Evolutionary conservation across 2,888 invertebrate genomes (phyloP).

Genomic region (Taphrorychus bicolor): DNA sequence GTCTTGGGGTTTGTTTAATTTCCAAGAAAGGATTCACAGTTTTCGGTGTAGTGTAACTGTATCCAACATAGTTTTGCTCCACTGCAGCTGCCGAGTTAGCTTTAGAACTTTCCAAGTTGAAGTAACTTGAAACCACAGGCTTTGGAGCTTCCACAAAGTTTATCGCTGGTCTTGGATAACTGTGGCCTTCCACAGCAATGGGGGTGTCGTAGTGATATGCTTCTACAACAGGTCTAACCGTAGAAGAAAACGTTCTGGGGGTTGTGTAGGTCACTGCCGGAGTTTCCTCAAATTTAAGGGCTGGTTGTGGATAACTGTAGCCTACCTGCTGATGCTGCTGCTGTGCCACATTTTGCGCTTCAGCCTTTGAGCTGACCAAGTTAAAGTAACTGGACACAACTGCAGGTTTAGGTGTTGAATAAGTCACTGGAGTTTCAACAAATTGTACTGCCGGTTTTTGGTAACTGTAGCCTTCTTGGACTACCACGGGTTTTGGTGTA

Average conservation of each 20-base stretch:
- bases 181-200: not conserved
- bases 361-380: constrained; percentile 33
- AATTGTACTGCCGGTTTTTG: constrained; percentile 53
- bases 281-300: constrained; percentile 4
- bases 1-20: constrained; percentile 19
- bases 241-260: not conserved
- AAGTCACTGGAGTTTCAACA: constrained; percentile 49
- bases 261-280: not conserved
- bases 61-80: constrained; percentile 9
- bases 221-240: not conserved
- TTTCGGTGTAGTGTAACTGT: constrained; percentile 19
- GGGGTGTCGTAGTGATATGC: too few species aligned
- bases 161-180: not conserved
- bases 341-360: constrained; percentile 11
- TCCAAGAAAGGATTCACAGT: constrained; percentile 39
- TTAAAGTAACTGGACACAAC: constrained; percentile 45
- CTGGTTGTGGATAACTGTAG: constrained; percentile 55
- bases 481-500: constrained; percentile 16
- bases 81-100: not conserved
- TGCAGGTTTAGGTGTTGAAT: not conserved
- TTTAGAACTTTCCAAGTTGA: constrained; percentile 15
- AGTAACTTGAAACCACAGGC: constrained; percentile 27
- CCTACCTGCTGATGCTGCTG: constrained; percentile 42
- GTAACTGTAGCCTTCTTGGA: constrained; percentile 51
- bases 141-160: constrained; percentile 55